phyloP scores from a whole-genome alignment of 30 jellyfish, hydroid and myxozoan species.

The Pelagia noctiluca region DNA sequence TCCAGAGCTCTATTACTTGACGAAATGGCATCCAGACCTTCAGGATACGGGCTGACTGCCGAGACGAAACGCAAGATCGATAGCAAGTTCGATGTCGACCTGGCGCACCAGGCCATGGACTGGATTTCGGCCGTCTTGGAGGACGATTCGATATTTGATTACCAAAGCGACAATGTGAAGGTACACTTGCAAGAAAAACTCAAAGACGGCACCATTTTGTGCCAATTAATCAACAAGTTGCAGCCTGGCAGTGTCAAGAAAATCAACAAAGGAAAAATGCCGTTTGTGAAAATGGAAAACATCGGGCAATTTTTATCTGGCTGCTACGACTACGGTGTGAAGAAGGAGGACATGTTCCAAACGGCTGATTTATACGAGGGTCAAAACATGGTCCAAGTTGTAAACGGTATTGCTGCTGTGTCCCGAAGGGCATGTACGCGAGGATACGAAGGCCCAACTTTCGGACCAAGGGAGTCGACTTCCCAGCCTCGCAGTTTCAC shows the following conservation, averaged over 20 bases:
- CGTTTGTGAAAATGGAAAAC: constrained; percentile 96
- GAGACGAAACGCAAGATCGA: constrained; percentile 85
- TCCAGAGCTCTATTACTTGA: not conserved
- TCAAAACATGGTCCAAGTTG: constrained; percentile 92
- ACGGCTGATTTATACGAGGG: constrained; percentile 98
- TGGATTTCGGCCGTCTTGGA: constrained; percentile 90
- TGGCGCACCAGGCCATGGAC: constrained; percentile 78
- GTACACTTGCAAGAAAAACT: constrained; percentile 61
- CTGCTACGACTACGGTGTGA: constrained; percentile 79
- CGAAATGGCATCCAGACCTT: constrained; percentile 92
- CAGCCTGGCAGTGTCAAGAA: constrained; percentile 87
- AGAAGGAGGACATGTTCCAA: constrained; percentile 93
- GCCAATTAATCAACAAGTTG: constrained; percentile 72
- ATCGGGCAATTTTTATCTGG: constrained; percentile 88
- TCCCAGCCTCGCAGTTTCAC: constrained; percentile 92
- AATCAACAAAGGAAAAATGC: constrained; percentile 78
- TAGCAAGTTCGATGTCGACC: constrained; percentile 78
- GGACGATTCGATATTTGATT: constrained; percentile 28
- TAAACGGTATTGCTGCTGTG: constrained; percentile 87
- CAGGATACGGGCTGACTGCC: constrained; percentile 96
- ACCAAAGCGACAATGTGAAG: constrained; percentile 38
- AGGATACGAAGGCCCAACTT: constrained; percentile 85
- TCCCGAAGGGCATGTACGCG: constrained; percentile 82
- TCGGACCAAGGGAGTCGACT: constrained; percentile 98
- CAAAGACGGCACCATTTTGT: constrained; percentile 80